Conservation (phyloP, 2,888 invertebrate genomes). For the Dendrolimus houi region DNA sequence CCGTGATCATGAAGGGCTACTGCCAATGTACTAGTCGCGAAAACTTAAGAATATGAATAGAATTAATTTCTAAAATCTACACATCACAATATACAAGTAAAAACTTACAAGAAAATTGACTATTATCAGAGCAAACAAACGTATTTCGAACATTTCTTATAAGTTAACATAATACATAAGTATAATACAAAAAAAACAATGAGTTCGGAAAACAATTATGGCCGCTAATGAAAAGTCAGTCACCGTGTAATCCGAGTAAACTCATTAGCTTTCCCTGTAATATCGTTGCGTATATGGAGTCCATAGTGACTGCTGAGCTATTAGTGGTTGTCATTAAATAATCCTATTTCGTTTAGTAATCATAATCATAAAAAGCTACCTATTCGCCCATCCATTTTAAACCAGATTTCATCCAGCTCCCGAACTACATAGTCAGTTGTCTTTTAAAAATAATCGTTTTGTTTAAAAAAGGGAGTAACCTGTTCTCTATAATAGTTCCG, state of each 20-base stretch:
- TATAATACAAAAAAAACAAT: constrained; percentile 12
- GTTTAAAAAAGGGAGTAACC: too few species aligned
- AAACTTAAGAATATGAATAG: background rate
- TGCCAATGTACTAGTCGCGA: too few species aligned
- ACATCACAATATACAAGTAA: background rate
- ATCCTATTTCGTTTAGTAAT: too few species aligned
- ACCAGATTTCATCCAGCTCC: too few species aligned
- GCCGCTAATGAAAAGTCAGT: constrained; percentile 36
- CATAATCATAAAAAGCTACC: too few species aligned
- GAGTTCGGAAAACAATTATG: constrained; percentile 27
- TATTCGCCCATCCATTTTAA: too few species aligned
- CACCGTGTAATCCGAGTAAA: constrained; percentile 36
- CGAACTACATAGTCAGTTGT: too few species aligned
- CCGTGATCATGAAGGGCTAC: too few species aligned
- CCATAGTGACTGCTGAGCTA: background rate
- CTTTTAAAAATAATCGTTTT: too few species aligned
- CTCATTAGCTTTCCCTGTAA: constrained; percentile 12
- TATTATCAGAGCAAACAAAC: background rate
- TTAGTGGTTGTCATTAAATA: background rate
- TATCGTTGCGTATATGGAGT: background rate
- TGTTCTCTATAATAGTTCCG: too few species aligned
- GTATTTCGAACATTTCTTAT: background rate
- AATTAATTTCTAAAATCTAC: background rate
- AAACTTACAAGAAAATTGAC: constrained; percentile 3
- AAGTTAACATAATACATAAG: constrained; percentile 17